phyloP scores from a whole-genome alignment of 37 sponge, comb jelly and placozoan species.

The Tethya wilhelma region DNA sequence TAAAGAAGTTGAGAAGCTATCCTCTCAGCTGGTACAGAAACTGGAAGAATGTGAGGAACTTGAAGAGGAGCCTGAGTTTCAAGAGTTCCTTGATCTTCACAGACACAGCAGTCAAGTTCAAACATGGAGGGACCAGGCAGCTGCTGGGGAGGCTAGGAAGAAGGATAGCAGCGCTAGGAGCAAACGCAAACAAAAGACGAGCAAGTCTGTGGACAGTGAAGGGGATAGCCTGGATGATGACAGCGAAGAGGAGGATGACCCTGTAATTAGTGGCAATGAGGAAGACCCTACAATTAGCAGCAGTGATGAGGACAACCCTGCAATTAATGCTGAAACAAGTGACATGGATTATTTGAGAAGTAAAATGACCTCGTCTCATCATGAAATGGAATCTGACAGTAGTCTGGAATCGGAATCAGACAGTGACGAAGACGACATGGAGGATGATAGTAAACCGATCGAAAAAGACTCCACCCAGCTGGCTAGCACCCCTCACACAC shows the following conservation, averaged over 20 bases:
- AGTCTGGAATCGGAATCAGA: background rate
- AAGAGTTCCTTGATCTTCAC: slow-evolving; percentile 84
- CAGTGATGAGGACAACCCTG: slow-evolving; percentile 26
- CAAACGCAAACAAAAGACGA: background rate
- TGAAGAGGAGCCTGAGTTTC: slow-evolving; percentile 79
- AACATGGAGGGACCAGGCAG: slow-evolving; percentile 75
- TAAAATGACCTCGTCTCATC: slow-evolving; percentile 34
- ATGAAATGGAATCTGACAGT: background rate
- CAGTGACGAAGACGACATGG: background rate
- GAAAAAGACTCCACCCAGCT: background rate
- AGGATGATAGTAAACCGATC: background rate
- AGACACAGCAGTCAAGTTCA: slow-evolving; percentile 51
- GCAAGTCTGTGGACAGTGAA: background rate
- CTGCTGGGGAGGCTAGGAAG: background rate
- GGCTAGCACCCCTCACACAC: slow-evolving; percentile 56
- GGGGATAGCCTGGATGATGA: background rate
- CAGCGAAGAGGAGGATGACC: slow-evolving; percentile 41
- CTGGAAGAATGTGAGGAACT: slow-evolving; percentile 45
- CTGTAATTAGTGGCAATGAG: slow-evolving; percentile 22
- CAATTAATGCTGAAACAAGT: background rate
- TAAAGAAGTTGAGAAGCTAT: too few relatives aligned
- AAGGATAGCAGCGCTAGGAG: background rate
- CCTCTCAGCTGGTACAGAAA: slow-evolving; percentile 9
- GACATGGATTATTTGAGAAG: slow-evolving; percentile 66
- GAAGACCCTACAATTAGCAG: background rate